phyloP scores from a whole-genome alignment of 2,113 vertebrate genomes.

The Rhinopithecus roxellana region DNA sequence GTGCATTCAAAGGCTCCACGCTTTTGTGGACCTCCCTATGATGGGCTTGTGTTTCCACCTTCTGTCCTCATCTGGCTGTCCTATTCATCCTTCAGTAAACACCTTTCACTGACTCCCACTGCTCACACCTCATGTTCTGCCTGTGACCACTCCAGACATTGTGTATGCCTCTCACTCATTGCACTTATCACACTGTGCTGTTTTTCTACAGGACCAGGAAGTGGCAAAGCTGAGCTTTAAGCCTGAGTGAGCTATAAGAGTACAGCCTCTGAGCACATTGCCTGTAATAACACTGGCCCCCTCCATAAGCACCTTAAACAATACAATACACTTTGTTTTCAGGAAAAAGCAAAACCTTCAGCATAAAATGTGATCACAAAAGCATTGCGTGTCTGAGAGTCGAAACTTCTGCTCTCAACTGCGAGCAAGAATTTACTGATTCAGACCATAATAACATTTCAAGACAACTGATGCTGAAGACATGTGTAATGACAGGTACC shows the following conservation, averaged over 20 bases:
- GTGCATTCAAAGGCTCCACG: neutral
- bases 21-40: neutral
- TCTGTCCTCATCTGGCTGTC: neutral
- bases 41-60: neutral
- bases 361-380: neutral
- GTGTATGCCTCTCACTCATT: neutral
- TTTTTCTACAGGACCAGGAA: neutral
- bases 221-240: neutral
- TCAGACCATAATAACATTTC: neutral
- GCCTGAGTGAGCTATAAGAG: neutral
- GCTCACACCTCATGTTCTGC: neutral
- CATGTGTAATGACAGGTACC: neutral
- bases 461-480: conserved; percentile 37
- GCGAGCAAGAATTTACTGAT: neutral
- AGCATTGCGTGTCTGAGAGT: neutral
- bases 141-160: neutral
- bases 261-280: neutral
- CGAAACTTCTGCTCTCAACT: neutral
- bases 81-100: neutral
- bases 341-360: conserved; percentile 32
- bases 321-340: neutral
- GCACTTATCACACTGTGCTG: neutral
- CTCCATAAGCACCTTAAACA: neutral
- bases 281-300: neutral
- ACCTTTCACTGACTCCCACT: neutral